phyloP scores from a whole-genome alignment of 2,888 invertebrate species.

The Xylocampa areola region DNA sequence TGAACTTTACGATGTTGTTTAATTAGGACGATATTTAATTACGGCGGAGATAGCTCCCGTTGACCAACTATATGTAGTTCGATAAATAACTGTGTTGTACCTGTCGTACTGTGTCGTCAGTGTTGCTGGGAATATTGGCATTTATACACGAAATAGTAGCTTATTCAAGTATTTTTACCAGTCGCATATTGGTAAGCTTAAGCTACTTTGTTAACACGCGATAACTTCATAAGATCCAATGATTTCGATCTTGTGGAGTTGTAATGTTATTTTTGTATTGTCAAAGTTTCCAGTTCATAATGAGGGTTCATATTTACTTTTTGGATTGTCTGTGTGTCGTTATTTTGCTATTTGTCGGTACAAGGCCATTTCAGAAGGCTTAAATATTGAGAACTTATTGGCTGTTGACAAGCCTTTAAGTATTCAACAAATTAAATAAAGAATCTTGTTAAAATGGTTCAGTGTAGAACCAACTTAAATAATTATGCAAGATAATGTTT shows the following conservation, averaged over 20 bases:
- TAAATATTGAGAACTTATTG: not conserved
- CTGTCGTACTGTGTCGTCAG: slow-evolving; percentile 46
- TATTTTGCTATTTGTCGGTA: slow-evolving; percentile 17
- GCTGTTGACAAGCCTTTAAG: slow-evolving; percentile 7
- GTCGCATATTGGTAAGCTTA: not conserved
- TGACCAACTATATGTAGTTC: slow-evolving; percentile 18
- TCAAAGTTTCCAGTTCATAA: slow-evolving; percentile 38
- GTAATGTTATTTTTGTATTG: slow-evolving; percentile 3
- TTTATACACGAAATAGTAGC: slow-evolving; percentile 3
- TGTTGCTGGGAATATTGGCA: slow-evolving; percentile 31
- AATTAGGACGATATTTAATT: not conserved
- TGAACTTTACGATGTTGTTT: not conserved
- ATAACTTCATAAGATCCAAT: not conserved
- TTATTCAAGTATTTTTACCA: not conserved
- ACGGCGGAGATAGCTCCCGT: not conserved
- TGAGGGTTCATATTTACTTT: slow-evolving; percentile 46
- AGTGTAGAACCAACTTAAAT: not conserved
- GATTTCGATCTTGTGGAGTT: slow-evolving; percentile 1
- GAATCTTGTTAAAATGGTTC: not conserved
- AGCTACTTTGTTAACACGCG: not conserved
- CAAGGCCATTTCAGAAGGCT: slow-evolving; percentile 9
- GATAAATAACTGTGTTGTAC: slow-evolving; percentile 32
- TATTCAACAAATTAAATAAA: slow-evolving; percentile 1
- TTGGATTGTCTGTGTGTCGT: slow-evolving; percentile 42
- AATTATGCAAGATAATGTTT: slow-evolving; percentile 6